A percentile compares a stretch with the other conserved stretches of the same genome.
phyloP scores from a whole-genome alignment of 2,888 invertebrate genomes.

The Acrocyrtus sp. region DNA sequence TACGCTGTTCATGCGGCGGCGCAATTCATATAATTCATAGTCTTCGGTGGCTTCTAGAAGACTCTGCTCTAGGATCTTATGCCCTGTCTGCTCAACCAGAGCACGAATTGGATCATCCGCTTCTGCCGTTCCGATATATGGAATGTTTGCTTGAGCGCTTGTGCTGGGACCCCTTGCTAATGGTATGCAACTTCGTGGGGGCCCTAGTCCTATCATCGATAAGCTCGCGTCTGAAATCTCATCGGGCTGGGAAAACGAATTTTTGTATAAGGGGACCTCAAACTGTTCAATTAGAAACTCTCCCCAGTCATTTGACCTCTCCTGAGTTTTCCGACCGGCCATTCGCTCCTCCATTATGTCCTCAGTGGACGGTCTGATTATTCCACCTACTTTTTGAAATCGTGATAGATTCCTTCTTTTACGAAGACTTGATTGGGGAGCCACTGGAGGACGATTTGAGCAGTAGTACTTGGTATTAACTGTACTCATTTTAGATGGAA shows the following conservation, averaged over 20 bases:
- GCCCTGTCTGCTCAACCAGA: not conserved
- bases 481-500: not conserved
- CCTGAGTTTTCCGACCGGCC: constrained; percentile 13
- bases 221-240: not conserved
- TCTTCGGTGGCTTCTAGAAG: constrained; percentile 24
- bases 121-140: not conserved
- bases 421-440: not conserved
- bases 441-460: not conserved
- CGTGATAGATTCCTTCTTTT: constrained; percentile 1
- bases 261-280: not conserved
- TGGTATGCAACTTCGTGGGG: not conserved
- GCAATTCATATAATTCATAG: constrained; percentile 7
- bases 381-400: constrained; percentile 21
- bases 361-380: constrained; percentile 12
- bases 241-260: constrained; percentile 1
- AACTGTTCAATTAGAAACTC: constrained; percentile 23
- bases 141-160: constrained; percentile 6
- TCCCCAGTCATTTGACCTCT: constrained; percentile 13
- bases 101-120: not conserved
- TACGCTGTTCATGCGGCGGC: not conserved
- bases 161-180: not conserved
- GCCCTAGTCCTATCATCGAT: not conserved
- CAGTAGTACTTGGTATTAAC: constrained; percentile 18
- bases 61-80: constrained; percentile 23
- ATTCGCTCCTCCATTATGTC: constrained; percentile 20